These are phyloP conservation scores for Setophaga coronata DNA, from an alignment of 2,113 vertebrate genomes.

Conservation along the genomic window DNA sequence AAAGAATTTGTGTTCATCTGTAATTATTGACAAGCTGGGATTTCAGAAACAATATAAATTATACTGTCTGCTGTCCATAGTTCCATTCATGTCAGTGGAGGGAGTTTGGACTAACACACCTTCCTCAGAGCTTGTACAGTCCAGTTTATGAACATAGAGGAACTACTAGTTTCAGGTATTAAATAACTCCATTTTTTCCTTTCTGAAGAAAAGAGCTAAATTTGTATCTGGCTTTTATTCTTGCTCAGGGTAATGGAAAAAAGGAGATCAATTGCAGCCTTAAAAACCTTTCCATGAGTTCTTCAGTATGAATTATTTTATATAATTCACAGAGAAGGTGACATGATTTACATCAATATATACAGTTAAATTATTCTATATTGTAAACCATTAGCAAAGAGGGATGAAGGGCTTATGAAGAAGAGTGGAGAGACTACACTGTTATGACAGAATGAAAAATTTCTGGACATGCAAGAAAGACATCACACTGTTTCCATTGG, in stretches of 20 bases:
- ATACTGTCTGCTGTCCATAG: not conserved
- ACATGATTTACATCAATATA: conserved; percentile 62
- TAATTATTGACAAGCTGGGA: not conserved
- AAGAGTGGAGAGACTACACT: conserved; percentile 42
- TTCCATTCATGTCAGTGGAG: not conserved
- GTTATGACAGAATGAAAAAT: conserved; percentile 57
- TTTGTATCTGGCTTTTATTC: conserved; percentile 54
- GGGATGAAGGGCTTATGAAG: conserved; percentile 54
- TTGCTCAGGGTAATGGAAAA: conserved; percentile 58
- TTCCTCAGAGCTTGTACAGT: not conserved
- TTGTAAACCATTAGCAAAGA: conserved; percentile 62
- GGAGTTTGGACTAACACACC: not conserved
- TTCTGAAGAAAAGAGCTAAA: not conserved
- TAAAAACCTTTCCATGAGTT: conserved; percentile 34
- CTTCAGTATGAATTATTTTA: conserved; percentile 36
- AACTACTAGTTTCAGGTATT: not conserved
- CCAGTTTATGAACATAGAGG: not conserved
- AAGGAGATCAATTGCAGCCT: conserved; percentile 46
- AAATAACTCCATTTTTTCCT: not conserved
- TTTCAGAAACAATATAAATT: not conserved
- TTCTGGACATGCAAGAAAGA: conserved; percentile 47
- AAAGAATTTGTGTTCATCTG: not conserved
- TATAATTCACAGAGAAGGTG: conserved; percentile 53
- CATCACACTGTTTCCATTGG: conserved; percentile 44
- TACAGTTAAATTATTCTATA: conserved; percentile 48